These are phyloP conservation scores for Danio tinwini DNA, from an alignment of 2,797 vertebrate species.

Conservation along the genomic window DNA sequence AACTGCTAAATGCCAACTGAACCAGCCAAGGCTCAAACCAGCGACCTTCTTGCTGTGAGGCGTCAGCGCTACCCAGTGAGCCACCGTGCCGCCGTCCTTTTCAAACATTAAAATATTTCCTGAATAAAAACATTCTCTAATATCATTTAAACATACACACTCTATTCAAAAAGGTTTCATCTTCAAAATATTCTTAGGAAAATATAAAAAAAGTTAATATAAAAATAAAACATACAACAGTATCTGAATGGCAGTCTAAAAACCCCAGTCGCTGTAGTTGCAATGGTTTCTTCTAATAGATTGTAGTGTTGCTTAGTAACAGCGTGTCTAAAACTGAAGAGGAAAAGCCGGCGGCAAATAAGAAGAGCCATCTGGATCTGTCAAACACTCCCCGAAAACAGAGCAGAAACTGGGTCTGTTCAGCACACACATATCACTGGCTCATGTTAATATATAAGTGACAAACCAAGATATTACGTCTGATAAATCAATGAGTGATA, in stretches of 20 bases:
- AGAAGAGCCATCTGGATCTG: slow-evolving; percentile 47
- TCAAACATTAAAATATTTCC: too few species aligned
- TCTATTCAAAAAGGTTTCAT: too few species aligned
- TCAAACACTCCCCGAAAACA: not conserved
- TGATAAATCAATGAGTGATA: too few species aligned
- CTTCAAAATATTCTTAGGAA: not conserved
- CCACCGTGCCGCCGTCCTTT: too few species aligned
- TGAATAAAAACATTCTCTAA: too few species aligned
- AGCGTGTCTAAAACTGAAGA: slow-evolving; percentile 6
- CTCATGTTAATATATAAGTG: too few species aligned
- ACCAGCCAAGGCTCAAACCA: too few species aligned
- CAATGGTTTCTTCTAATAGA: slow-evolving; percentile 40
- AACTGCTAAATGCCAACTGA: too few species aligned
- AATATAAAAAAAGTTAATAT: not conserved
- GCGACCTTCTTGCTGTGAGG: too few species aligned
- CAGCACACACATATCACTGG: not conserved
- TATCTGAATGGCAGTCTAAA: not conserved
- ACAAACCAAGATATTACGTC: too few species aligned
- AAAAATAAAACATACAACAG: not conserved
- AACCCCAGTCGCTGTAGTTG: not conserved
- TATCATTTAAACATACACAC: too few species aligned
- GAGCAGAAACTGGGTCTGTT: slow-evolving; percentile 30
- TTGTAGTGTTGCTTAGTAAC: slow-evolving; percentile 59
- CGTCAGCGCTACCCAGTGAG: too few species aligned
- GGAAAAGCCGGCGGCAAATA: slow-evolving; percentile 27